Percentiles rank a stretch among this genome's conserved stretches.
Conservation (phyloP, 1,140 invertebrate genomes). For the Caenorhabditis brenneri region DNA sequence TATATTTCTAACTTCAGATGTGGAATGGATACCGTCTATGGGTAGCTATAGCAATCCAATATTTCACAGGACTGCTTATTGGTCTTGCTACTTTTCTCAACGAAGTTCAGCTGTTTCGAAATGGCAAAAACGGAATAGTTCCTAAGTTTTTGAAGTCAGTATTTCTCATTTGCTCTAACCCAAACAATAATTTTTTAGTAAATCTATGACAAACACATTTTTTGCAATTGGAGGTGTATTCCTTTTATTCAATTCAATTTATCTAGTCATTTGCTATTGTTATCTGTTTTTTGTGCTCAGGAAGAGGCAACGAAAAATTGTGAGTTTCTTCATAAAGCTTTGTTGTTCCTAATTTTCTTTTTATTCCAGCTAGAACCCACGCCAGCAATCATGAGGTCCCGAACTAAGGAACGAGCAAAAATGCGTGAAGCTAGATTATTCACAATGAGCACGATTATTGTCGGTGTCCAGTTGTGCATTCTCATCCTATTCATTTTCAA, state of each 20-base stretch:
- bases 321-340: neutral
- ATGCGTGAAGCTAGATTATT: neutral
- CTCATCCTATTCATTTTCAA: neutral
- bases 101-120: neutral
- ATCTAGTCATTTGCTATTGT: neutral
- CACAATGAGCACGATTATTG: constrained; percentile 26
- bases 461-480: constrained; percentile 34
- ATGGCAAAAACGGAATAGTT: neutral
- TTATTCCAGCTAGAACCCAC: neutral
- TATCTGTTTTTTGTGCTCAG: constrained; percentile 11
- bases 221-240: constrained; percentile 37
- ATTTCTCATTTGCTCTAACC: neutral
- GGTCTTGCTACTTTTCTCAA: neutral
- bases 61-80: neutral
- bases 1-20: neutral
- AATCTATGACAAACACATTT: constrained; percentile 1
- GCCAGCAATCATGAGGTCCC: neutral
- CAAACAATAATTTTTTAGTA: neutral
- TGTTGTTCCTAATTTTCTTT: neutral
- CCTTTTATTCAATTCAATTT: constrained; percentile 4
- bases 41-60: constrained; percentile 5
- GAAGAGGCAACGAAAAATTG: neutral
- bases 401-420: neutral
- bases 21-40: constrained; percentile 12
- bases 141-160: constrained; percentile 42